Evolutionary conservation across 2,888 invertebrate species (phyloP).

Genomic region (Prosapia bicincta): DNA sequence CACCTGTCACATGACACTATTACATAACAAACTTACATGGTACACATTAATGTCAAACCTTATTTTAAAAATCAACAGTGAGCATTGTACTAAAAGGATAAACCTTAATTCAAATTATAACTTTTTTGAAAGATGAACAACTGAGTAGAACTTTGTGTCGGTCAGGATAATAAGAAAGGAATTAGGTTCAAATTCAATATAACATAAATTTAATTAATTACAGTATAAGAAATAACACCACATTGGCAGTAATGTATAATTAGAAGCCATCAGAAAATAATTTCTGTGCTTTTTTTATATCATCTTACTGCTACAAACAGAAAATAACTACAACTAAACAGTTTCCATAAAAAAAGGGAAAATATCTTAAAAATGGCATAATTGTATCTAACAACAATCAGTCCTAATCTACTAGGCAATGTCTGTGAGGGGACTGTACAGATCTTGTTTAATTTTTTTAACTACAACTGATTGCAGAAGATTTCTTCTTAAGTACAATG

Average conservation of each 20-base stretch:
- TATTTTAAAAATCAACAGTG: too few species aligned
- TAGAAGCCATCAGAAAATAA: slow-evolving; percentile 24
- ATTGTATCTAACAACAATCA: neutral
- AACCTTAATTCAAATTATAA: too few species aligned
- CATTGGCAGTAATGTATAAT: slow-evolving; percentile 21
- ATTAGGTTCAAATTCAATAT: neutral
- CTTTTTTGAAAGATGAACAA: too few species aligned
- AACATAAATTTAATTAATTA: neutral
- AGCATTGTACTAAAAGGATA: too few species aligned
- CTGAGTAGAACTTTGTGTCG: too few species aligned
- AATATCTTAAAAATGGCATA: slow-evolving; percentile 20
- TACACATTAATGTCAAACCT: too few species aligned
- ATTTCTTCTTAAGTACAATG: slow-evolving; percentile 63
- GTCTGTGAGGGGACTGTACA: slow-evolving; percentile 20
- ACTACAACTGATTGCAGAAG: slow-evolving; percentile 37
- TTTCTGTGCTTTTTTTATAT: slow-evolving; percentile 13
- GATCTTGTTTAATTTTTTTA: slow-evolving; percentile 24
- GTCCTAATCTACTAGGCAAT: neutral
- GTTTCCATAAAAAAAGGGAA: slow-evolving; percentile 19
- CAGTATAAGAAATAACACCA: slow-evolving; percentile 30
- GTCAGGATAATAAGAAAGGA: too few species aligned
- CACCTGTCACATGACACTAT: too few species aligned
- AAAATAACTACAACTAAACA: slow-evolving; percentile 16
- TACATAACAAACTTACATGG: too few species aligned
- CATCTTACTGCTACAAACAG: neutral